phyloP scores from a whole-genome alignment of 1,140 invertebrate genomes.

The Drosophila quadrilineata region DNA sequence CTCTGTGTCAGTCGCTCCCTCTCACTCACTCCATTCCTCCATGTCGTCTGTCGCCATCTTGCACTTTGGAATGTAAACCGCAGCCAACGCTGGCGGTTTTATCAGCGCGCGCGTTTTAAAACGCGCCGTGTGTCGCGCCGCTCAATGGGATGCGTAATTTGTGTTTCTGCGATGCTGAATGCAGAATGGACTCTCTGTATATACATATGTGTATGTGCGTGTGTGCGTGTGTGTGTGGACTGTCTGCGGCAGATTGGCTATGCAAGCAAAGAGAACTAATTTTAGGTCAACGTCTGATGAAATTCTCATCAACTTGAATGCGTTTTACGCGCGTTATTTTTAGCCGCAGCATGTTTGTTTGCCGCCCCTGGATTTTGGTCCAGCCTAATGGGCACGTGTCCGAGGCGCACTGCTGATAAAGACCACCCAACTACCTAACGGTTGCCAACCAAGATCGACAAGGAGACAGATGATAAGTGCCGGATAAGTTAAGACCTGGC shows the following conservation, averaged over 20 bases:
- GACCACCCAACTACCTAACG: too few species aligned
- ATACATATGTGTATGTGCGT: neutral
- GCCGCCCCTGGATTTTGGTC: slow-evolving; percentile 8
- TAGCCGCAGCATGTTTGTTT: slow-evolving; percentile 9
- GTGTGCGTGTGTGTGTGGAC: neutral
- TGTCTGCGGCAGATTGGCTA: slow-evolving; percentile 4
- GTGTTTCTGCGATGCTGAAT: too few species aligned
- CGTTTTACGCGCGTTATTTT: slow-evolving; percentile 11
- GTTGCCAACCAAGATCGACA: slow-evolving; percentile 8
- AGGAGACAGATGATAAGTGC: neutral
- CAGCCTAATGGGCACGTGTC: slow-evolving; percentile 32
- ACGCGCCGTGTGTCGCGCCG: slow-evolving; percentile 20
- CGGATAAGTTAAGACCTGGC: neutral
- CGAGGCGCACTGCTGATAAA: too few species aligned
- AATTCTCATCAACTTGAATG: slow-evolving; percentile 16
- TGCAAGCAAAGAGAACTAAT: slow-evolving; percentile 26
- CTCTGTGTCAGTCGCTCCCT: neutral
- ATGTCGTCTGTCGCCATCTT: slow-evolving; percentile 8
- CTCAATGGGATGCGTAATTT: slow-evolving; percentile 76
- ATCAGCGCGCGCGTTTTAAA: slow-evolving; percentile 48
- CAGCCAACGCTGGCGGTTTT: slow-evolving; percentile 40
- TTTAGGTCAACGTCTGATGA: slow-evolving; percentile 53
- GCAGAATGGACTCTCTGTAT: too few species aligned
- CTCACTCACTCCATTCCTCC: too few species aligned
- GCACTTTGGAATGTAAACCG: slow-evolving; percentile 77